phyloP scores from a whole-genome alignment of 2,888 invertebrate genomes.

The Steinernema scapterisci region DNA sequence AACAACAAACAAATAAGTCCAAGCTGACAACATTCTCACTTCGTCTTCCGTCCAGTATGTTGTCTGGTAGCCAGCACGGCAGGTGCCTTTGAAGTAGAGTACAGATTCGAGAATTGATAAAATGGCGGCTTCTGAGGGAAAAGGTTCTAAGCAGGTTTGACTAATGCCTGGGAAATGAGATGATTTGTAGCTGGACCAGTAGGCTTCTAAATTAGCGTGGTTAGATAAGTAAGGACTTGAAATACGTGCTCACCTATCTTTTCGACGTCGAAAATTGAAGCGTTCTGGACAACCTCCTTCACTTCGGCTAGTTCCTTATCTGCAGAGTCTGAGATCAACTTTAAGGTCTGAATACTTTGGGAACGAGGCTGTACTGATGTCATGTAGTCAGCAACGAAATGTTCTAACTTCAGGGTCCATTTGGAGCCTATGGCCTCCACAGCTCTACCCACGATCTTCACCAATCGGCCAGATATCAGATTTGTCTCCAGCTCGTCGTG shows the following conservation, averaged over 20 bases:
- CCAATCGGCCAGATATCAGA: not conserved
- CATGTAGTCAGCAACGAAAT: not conserved
- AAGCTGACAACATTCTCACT: not conserved
- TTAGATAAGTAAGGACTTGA: not conserved
- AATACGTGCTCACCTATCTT: not conserved
- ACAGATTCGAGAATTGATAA: not conserved
- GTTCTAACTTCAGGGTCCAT: not conserved
- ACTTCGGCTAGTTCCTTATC: too few species aligned
- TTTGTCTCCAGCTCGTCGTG: not conserved
- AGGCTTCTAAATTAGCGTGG: not conserved
- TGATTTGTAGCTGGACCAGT: not conserved
- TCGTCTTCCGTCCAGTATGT: conserved; percentile 16
- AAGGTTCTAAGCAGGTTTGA: not conserved
- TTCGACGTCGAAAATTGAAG: too few species aligned
- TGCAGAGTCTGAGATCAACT: too few species aligned
- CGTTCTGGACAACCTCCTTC: too few species aligned
- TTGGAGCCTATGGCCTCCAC: not conserved
- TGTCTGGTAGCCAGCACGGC: not conserved
- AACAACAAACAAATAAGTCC: conserved; percentile 7
- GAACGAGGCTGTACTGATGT: not conserved
- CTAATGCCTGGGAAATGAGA: not conserved
- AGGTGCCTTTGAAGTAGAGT: not conserved
- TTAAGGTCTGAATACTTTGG: too few species aligned
- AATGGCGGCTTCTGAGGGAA: not conserved
- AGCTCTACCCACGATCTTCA: not conserved